Evolutionary conservation across 2,888 invertebrate genomes (phyloP).

Genomic region (Nymphalis urticae): DNA sequence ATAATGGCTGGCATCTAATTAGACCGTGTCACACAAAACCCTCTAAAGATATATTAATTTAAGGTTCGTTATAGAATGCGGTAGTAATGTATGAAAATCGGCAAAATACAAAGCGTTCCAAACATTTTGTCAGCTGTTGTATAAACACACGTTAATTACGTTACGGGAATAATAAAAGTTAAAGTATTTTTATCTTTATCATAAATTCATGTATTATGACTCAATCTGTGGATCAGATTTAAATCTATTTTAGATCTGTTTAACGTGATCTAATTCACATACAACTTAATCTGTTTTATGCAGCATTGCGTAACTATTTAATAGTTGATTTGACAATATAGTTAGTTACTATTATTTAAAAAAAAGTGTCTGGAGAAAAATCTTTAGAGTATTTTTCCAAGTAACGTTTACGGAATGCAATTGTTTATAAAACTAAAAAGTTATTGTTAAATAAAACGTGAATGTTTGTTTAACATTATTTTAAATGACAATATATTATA

Average conservation of each 20-base stretch:
- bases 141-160: constrained; percentile 6
- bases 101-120: background rate
- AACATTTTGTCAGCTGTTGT: constrained; percentile 5
- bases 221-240: constrained; percentile 3
- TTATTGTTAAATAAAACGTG: too few species aligned
- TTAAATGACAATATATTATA: too few species aligned
- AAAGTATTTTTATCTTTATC: constrained; percentile 12
- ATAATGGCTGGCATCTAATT: too few species aligned
- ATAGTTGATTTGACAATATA: too few species aligned
- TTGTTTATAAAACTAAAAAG: too few species aligned
- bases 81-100: background rate
- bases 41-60: too few species aligned
- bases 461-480: too few species aligned
- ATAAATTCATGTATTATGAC: constrained; percentile 12
- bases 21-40: too few species aligned
- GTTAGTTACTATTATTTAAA: too few species aligned
- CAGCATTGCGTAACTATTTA: too few species aligned
- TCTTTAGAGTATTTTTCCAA: background rate
- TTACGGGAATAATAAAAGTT: constrained; percentile 8
- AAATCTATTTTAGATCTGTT: constrained; percentile 1
- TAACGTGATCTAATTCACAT: background rate
- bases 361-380: background rate
- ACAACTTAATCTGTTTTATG: background rate
- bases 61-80: background rate
- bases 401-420: background rate